A percentile compares a stretch with the other conserved stretches of the same genome.
Conservation (phyloP, 1,140 invertebrate genomes). For the Neelides sp. region DNA sequence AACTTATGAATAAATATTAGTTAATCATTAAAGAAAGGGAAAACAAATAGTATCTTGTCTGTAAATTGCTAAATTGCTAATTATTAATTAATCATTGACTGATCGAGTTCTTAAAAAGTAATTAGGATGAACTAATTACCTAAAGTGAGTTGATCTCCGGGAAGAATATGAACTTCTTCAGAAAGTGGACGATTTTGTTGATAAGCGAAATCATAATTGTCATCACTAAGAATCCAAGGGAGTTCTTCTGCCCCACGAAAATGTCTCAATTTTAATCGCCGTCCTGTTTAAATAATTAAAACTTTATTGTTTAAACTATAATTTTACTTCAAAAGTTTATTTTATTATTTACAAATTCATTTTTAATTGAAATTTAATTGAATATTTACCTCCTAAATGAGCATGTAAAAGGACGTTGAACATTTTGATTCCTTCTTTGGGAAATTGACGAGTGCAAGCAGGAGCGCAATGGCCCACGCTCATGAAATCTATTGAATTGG, state of each 20-base stretch:
- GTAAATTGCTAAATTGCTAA: no score
- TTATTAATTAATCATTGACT: no score
- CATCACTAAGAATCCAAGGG: slow-evolving; percentile 50
- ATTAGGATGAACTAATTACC: no score
- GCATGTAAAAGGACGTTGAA: slow-evolving; percentile 18
- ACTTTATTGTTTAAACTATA: background rate
- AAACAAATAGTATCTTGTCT: background rate
- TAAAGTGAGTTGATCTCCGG: slow-evolving; percentile 19
- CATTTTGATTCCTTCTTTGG: slow-evolving; percentile 23
- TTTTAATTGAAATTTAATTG: slow-evolving; percentile 17
- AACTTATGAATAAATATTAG: no score
- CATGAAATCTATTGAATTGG: slow-evolving; percentile 9
- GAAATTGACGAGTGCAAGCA: slow-evolving; percentile 19
- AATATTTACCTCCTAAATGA: slow-evolving; percentile 24
- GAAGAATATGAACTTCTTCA: slow-evolving; percentile 42
- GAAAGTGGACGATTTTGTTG: slow-evolving; percentile 51
- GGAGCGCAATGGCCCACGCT: slow-evolving; percentile 20
- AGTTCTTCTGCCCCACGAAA: slow-evolving; percentile 49
- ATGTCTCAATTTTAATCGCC: slow-evolving; percentile 50
- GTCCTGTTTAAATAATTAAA: slow-evolving; percentile 35
- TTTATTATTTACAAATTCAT: slow-evolving; percentile 20
- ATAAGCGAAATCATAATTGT: slow-evolving; percentile 54
- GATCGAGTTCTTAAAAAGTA: no score
- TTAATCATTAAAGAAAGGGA: background rate
- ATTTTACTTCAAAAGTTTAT: slow-evolving; percentile 39